Conservation (phyloP, 1,140 invertebrate species). For the Bemisia tabaci region DNA sequence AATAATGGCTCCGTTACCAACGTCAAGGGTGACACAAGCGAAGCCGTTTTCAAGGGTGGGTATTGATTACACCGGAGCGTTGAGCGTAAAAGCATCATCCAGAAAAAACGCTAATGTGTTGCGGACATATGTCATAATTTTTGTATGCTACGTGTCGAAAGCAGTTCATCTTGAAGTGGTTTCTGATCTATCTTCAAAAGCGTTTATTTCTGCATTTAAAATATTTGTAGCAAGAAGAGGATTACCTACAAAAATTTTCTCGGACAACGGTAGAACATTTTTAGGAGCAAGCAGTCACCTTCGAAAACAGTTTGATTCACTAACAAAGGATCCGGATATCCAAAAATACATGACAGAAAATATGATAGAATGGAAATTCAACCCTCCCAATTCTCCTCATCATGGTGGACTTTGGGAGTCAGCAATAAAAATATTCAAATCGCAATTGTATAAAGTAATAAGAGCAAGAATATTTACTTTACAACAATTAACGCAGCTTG, state of each 20-base stretch:
- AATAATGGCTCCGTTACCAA: slow-evolving; percentile 27
- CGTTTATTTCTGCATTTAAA: slow-evolving; percentile 29
- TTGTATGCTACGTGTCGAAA: slow-evolving; percentile 31
- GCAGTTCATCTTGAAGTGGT: slow-evolving; percentile 34
- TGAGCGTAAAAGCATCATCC: slow-evolving; percentile 25
- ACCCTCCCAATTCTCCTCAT: not conserved
- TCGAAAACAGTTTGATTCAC: too few relatives aligned
- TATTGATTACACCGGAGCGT: slow-evolving; percentile 32
- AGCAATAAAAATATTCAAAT: slow-evolving; percentile 2
- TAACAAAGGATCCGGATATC: too few relatives aligned
- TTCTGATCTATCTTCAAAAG: slow-evolving; percentile 27
- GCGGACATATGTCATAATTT: slow-evolving; percentile 32
- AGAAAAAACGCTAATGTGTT: slow-evolving; percentile 18
- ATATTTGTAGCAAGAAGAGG: slow-evolving; percentile 31
- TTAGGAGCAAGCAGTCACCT: slow-evolving; percentile 20
- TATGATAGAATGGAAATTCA: slow-evolving; percentile 1
- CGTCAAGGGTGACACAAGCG: slow-evolving; percentile 20
- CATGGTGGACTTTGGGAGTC: slow-evolving; percentile 6
- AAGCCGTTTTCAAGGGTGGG: slow-evolving; percentile 26
- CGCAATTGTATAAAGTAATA: not conserved
- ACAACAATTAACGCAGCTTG: not conserved
- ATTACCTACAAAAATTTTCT: slow-evolving; percentile 24
- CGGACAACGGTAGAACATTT: slow-evolving; percentile 31
- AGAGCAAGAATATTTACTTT: not conserved
- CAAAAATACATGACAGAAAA: too few relatives aligned